Evolutionary conservation across 2,888 invertebrate genomes (phyloP), one percentile per base, ranked within the genome.

Genomic region (Neoscelio sp.): DNA sequence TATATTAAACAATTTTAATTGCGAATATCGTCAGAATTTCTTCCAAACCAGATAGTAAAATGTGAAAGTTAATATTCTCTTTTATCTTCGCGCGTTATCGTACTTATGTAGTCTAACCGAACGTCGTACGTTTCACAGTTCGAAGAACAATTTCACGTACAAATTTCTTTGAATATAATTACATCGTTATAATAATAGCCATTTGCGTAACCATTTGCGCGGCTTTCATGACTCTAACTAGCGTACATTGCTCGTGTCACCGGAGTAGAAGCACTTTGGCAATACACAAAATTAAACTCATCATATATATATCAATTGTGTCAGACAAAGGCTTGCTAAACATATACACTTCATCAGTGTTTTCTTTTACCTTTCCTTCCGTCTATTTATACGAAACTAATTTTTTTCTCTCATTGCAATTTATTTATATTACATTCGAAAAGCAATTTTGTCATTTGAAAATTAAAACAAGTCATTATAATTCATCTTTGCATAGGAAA

Each of bases 41-140:
- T 33, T 10, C 33, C 28, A 20, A 17, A 15, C 7, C 35, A 18
- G 40, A 70, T 64, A 65, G 33, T 76, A 60, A 75, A 76, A 70
- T 77, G 76, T 77, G 76, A 77, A 77, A 70, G 76, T 77, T 48
- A 64, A 70, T 64, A 52, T 67, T 58, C 42, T 65, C 40, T 33
- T 64, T 76, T 40, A 58, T 70, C 52, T 67, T 50, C 50, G 54
- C 56, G 64, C 33, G 46, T 62, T 73, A 33, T 64, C 48, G 56
- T 46, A 73, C 17, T 18, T 30, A n/a, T n/a, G 12, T 40, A 10
- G 20, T 56, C 3, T 7, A 6, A 30, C 6, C 28, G 30, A 13
- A 6, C 17, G 18, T n/a, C 23, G 10, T 35, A 3, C 62, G 42
- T 70, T 68, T 76, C 62, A 64, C 64, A 68, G 54, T 54, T 33